Evolutionary conservation across 2,797 vertebrate species (phyloP), one percentile per base, ranked within the genome.

Genomic region (Sciurus vulgaris): DNA sequence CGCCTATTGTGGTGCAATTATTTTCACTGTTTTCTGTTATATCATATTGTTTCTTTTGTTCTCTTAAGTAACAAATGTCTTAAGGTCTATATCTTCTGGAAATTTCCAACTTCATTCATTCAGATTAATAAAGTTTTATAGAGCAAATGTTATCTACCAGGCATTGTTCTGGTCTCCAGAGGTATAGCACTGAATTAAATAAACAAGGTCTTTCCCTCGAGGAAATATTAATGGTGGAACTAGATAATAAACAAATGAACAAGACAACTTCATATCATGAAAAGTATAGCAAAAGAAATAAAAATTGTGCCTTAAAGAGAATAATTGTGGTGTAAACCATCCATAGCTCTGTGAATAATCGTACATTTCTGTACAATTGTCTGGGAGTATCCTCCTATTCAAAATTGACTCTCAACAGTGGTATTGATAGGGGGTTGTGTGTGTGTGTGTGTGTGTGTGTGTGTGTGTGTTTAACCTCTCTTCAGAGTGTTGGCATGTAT

Each of bases 121-220:
- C 30, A 86, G 12, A 13, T 89, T 69, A 93, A 63, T 65, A 56
- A 87, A 90, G 83, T 89, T 94, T 86, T 89, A 83, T 69, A 84
- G 33, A 89, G 15, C 44, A 61, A 81, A 11, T 72, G 11, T 33
- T 94, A 9, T 87, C 44, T 85, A 7, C n/a, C 38, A 89, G 44
- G 14, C n/a, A 92, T 59, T 87, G 17, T 87, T 93, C n/a, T 65
- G 7, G 22, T 95, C 38, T 89, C 84, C n/a, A 91, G 65, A 76
- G 30, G 63, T 33, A 61, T 0, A 85, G 33, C 14, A 86, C 7
- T 76, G 63, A 83, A 92, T 24, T 51, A 24, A 59, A 33, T 72
- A 82, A 61, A 70, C 20, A 70, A 91, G 24, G 18, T 69, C n/a
- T 59, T 93, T 70, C 9, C 59, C 47, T 91, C 20, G 76, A 91